Base-by-base conservation (phyloP, 2,888 invertebrate species). In the Drosophila neotestacea region DNA sequence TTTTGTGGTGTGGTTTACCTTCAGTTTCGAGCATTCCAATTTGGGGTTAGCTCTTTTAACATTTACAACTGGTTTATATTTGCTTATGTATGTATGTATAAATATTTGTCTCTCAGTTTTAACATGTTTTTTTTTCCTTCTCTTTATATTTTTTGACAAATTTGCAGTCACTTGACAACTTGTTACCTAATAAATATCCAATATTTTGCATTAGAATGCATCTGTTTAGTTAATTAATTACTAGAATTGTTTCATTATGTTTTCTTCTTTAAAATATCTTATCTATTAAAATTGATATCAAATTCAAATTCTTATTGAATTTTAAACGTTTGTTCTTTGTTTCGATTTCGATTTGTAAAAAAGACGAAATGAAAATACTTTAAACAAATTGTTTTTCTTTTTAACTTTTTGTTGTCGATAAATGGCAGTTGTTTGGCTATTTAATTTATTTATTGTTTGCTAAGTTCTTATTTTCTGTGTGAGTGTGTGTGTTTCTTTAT, bases 381-480 rank as follows among this genome's bases (percentile, higher is more conserved):
- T 46, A 22, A 75, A 79, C 69, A 65, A 70, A 76, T 66, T 63
- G 56, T 44, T 55, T 30, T 42, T 16, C 6, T 28, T 22, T 48
- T 44, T 39, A 36, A n/a, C 56, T 4, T 42, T 32, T 41, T 48
- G 28, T 38, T 50, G 39, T 69, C 50, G 38, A 77, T 85, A 85
- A 89, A 87, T 87, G 86, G 86, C 86, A 87, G 86, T 87, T 89
- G 62, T 77, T 89, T 79, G 88, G 86, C 86, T 87, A 83, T 86
- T 81, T 71, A 61, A 68, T 51, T 66, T 58, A 52, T 67, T 65
- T 58, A 52, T 67, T 65, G 55, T 52, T 73, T 65, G 55, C 72
- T 70, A 76, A 64, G n/a, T 60, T 64, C 32, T 39, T 44, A 11
- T 5, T 36, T 38, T 36, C 10, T 51, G 30, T 63, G 36, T 52